Evolutionary conservation across 2,888 invertebrate species (phyloP), one percentile per base, ranked within the genome.

Genomic region (Cactoblastis cactorum): DNA sequence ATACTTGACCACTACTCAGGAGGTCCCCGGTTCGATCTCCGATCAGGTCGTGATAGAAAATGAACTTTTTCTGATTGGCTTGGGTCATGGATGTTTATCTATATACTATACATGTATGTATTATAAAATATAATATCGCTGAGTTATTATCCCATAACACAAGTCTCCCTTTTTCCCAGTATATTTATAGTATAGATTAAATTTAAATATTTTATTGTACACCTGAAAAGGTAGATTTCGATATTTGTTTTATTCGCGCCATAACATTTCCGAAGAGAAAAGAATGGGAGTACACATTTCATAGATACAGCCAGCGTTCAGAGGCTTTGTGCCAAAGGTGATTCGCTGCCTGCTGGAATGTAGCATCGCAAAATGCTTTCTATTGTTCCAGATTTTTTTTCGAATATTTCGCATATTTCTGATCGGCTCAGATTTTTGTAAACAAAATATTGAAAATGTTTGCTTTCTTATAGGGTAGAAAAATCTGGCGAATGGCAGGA

Each of bases 281-380:
- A 54, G 61, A 59, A 63, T 63, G 54, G 58, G 58, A 57, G 58
- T 61, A 58, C 54, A 58, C 57, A 56, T 55, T 53, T 59, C 56
- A 51, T 45, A 55, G 56, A 56, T 49, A 52, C 32, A 37, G 51
- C 51, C 47, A 47, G 45, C 24, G 28, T 48, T 38, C 4, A 57
- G 47, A 52, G 53, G 54, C 52, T 53, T 59, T 55, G 51, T 57
- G 55, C 52, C 50, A 56, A 61, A 59, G 46, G 55, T 52, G 51
- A 54, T 51, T 47, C 34, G 45, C 24, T n/a, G n/a, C 22, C 22
- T 54, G 45, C 52, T 45, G 50, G 38, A 60, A 60, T 60, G 55
- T 54, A 59, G 52, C 43, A 57, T 54, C 59, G 61, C 59, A 56
- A 63, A 64, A 63, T 53, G 47, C 56, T 61, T 51, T 45, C 35